phyloP scores from a whole-genome alignment of 1,140 invertebrate species.

The Zophobas morio region DNA sequence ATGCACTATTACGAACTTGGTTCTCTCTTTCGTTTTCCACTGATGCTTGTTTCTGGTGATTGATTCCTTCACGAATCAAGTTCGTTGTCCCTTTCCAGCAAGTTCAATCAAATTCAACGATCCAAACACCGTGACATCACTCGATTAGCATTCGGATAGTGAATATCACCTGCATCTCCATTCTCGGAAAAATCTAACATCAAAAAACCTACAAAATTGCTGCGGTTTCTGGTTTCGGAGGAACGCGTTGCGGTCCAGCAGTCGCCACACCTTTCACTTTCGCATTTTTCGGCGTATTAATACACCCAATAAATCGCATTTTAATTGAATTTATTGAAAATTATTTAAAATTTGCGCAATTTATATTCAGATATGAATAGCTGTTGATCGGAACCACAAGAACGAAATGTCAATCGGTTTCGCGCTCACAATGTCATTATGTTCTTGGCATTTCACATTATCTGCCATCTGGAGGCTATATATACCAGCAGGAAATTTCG shows the following conservation, averaged over 20 bases:
- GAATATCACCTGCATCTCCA: background rate
- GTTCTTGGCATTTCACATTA: slow-evolving; percentile 11
- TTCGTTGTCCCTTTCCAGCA: background rate
- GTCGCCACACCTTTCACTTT: slow-evolving; percentile 30
- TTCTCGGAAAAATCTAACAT: slow-evolving; percentile 8
- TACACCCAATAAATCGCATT: background rate
- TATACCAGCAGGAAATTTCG: background rate
- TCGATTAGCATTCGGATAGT: background rate
- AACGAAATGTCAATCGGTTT: slow-evolving; percentile 3
- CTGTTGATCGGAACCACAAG: background rate
- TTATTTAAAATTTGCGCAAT: slow-evolving; percentile 20
- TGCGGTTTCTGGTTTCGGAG: slow-evolving; percentile 3
- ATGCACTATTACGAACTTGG: too few species aligned
- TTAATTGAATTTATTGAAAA: background rate
- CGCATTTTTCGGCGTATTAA: slow-evolving; percentile 5
- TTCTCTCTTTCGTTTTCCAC: too few species aligned
- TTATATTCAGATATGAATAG: background rate
- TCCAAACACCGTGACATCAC: background rate
- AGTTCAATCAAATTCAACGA: background rate
- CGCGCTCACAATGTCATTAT: slow-evolving; percentile 1
- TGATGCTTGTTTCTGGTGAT: too few species aligned
- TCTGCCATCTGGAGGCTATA: slow-evolving; percentile 11
- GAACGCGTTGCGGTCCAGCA: slow-evolving; percentile 7
- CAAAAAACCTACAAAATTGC: slow-evolving; percentile 2
- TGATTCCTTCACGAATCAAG: background rate